Conservation (phyloP, 2,113 vertebrate species). For the Oncorhynchus keta region DNA sequence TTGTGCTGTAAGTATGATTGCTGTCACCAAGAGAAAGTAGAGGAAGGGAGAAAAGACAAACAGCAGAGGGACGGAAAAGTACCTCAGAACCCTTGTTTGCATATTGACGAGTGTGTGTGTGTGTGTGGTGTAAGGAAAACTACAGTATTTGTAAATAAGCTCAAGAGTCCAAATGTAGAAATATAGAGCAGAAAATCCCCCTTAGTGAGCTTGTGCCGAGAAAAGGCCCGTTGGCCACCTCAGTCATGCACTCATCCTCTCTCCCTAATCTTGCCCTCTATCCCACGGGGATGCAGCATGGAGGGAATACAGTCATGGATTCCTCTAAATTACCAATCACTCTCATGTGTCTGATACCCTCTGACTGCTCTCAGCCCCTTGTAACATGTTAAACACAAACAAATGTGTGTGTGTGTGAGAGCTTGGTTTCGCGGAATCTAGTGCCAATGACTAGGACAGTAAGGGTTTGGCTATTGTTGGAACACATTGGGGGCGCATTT, state of each 20-base stretch:
- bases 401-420: not conserved
- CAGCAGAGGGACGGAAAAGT: not conserved
- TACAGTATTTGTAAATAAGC: conserved; percentile 33
- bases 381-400: conserved; percentile 41
- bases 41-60: not conserved
- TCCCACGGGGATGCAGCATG: conserved; percentile 1
- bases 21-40: not conserved
- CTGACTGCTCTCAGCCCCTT: conserved; percentile 25
- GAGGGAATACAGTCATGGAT: conserved; percentile 82
- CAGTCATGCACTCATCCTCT: not conserved
- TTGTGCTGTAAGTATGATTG: not conserved
- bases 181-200: not conserved
- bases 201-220: conserved; percentile 14
- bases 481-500: conserved; percentile 4
- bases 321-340: conserved; percentile 94
- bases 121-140: not conserved
- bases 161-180: conserved; percentile 4
- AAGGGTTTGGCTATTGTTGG: conserved; percentile 28
- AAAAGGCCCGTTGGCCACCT: conserved; percentile 19
- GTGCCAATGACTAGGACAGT: conserved; percentile 40
- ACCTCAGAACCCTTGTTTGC: not conserved
- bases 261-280: not conserved
- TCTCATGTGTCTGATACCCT: conserved; percentile 79
- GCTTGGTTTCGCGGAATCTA: conserved; percentile 49
- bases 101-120: not conserved